phyloP scores from a whole-genome alignment of 2,113 vertebrate species.

The Thalassarche chlororhynchos region DNA sequence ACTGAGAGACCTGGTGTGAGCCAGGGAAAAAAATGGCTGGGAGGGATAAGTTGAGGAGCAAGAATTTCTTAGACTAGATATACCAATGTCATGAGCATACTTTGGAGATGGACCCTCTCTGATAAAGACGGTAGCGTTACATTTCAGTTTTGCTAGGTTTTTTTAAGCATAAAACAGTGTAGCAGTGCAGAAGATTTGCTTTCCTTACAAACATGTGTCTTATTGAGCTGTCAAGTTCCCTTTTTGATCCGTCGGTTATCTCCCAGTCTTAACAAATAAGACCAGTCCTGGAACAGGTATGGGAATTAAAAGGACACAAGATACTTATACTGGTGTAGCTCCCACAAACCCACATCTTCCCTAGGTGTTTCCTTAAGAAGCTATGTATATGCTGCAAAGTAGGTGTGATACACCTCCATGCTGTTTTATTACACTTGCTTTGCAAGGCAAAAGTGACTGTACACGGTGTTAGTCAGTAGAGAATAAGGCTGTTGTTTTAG shows the following conservation, averaged over 20 bases:
- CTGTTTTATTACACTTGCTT: background rate
- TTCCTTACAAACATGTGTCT: background rate
- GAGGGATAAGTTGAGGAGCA: background rate
- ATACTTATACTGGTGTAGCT: background rate
- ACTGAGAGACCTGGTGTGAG: background rate
- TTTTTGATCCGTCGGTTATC: background rate
- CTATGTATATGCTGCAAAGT: accelerated
- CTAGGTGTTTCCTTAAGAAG: background rate
- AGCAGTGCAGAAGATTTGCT: background rate
- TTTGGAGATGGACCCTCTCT: background rate
- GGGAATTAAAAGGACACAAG: background rate
- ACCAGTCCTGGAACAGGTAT: background rate
- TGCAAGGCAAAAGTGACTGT: background rate
- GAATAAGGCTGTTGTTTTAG: background rate
- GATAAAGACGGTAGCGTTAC: background rate
- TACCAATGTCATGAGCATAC: background rate
- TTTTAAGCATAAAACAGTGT: background rate
- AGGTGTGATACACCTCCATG: background rate
- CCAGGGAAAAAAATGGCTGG: background rate
- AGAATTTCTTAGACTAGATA: background rate
- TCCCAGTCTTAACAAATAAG: background rate
- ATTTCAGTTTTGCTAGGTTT: background rate
- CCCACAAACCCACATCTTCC: background rate
- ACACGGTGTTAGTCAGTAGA: background rate
- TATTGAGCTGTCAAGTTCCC: background rate